Conservation (phyloP, 1,140 invertebrate genomes). For the Bombus sibiricus region DNA sequence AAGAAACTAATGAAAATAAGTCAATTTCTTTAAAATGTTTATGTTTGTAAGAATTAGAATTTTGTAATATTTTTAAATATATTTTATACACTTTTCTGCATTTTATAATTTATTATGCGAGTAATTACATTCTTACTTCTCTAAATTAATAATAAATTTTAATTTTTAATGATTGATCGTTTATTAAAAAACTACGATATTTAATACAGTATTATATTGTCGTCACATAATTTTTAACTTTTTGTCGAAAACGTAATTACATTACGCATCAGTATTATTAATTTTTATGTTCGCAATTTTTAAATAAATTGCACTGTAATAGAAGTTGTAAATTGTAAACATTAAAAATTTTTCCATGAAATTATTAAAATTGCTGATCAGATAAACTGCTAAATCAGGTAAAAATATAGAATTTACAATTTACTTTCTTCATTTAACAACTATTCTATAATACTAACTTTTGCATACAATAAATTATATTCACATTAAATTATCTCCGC, state of each 20-base stretch:
- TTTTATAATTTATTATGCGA: neutral
- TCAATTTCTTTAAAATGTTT: no score
- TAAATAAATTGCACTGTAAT: neutral
- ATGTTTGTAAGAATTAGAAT: neutral
- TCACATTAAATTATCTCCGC: slow-evolving; percentile 17
- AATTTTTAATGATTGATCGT: neutral
- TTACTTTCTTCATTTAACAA: slow-evolving; percentile 11
- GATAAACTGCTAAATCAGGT: neutral
- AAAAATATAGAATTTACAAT: neutral
- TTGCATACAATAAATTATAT: slow-evolving; percentile 37
- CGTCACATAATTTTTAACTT: neutral
- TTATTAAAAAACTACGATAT: neutral
- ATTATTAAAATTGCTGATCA: neutral
- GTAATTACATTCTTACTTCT: slow-evolving; percentile 8
- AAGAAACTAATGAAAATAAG: neutral
- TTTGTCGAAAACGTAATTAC: neutral
- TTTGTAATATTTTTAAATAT: neutral
- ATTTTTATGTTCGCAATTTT: neutral
- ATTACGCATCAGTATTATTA: neutral
- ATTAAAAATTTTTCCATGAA: neutral
- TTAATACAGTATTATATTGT: slow-evolving; percentile 7
- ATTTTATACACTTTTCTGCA: neutral
- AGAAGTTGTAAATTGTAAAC: neutral
- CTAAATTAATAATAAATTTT: slow-evolving; percentile 1
- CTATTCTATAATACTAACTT: slow-evolving; percentile 4